Base-by-base conservation (phyloP, 30 jellyfish, hydroid and myxozoan species). In the Aurelia aurita region DNA sequence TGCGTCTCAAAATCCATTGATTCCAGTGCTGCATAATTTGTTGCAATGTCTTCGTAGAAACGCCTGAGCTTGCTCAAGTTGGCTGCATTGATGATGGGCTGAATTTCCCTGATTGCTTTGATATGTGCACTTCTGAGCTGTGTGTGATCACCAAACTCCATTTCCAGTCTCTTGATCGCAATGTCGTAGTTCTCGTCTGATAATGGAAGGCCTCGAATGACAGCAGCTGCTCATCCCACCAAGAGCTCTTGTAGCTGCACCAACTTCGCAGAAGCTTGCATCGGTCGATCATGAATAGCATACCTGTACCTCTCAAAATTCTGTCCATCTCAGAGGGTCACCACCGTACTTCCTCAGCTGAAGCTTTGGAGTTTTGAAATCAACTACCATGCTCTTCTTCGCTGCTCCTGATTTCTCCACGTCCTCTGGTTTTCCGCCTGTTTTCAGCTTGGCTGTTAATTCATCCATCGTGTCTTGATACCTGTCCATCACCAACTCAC, bases 271-370 rank as follows among this genome's bases (percentile, higher is more conserved):
- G 88, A 54, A 8, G 77, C 65, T 31, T 61, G 44, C 77, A 76
- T 32, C 9, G 77, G 44, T 54, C 88, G 55, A 20, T 80, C 23
- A 76, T 76, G 88, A 80, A 61, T 76, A 31, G 55, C 58, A 32
- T 22, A 12, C 3, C 58, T 46, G 32, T 54, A 76, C 61, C 23
- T 53, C 65, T 63, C 88, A 76, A 29, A 76, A 76, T 28, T 76
- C 88, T 34, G 63, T 76, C 88, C 61, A 76, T 22, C 45, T 76
- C 65, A 76, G 34, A 19, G 81, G 88, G 34, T 76, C 78, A 11
- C 79, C 88, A 23, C 51, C 88, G 39, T 70, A 70, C 29, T 57
- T 58, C 23, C 49, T 32, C 6, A 76, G 55, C 78, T 76, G 80
- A 64, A 76, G 21, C 58, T 55, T 5, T 80, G 78, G 14, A 58